Evolutionary conservation across 1,140 invertebrate genomes (phyloP).

Genomic region (Zaprionus tsacasi): DNA sequence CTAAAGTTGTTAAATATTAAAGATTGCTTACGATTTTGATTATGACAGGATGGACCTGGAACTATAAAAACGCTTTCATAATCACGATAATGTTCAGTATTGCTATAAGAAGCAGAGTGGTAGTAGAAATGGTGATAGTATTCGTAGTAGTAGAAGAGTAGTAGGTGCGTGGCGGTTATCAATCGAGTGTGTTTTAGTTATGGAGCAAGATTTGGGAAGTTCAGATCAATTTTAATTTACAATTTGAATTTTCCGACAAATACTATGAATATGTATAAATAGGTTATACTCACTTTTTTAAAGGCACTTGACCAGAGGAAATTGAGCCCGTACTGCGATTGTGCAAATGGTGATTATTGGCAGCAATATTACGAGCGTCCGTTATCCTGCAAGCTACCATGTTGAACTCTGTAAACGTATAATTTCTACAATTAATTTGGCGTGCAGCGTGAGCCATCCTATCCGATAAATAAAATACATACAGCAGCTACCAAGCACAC

Average conservation of each 20-base stretch:
- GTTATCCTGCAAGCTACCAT: slow-evolving; percentile 98
- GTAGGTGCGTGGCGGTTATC: slow-evolving; percentile 51
- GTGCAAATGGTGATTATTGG: slow-evolving; percentile 86
- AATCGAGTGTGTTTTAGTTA: slow-evolving; percentile 53
- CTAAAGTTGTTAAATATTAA: slow-evolving; percentile 39
- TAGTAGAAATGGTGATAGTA: slow-evolving; percentile 24
- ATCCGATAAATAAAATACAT: slow-evolving; percentile 79
- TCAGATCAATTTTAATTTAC: slow-evolving; percentile 30
- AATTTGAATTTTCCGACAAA: neutral
- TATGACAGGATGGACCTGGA: slow-evolving; percentile 87
- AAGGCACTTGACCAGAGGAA: slow-evolving; percentile 97
- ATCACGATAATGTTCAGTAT: slow-evolving; percentile 88
- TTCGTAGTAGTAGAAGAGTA: slow-evolving; percentile 28
- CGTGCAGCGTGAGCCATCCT: slow-evolving; percentile 84
- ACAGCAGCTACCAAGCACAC: slow-evolving; percentile 66
- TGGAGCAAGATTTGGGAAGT: slow-evolving; percentile 44
- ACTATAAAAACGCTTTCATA: slow-evolving; percentile 91
- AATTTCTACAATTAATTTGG: slow-evolving; percentile 88
- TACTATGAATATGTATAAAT: neutral
- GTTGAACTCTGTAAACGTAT: slow-evolving; percentile 96
- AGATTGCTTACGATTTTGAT: slow-evolving; percentile 83
- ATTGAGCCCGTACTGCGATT: slow-evolving; percentile 84
- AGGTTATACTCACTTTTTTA: slow-evolving; percentile 94
- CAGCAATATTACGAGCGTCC: slow-evolving; percentile 94
- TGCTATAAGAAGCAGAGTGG: slow-evolving; percentile 62